Conservation (phyloP, 2,113 vertebrate species). For the Sminthopsis crassicaudata region DNA sequence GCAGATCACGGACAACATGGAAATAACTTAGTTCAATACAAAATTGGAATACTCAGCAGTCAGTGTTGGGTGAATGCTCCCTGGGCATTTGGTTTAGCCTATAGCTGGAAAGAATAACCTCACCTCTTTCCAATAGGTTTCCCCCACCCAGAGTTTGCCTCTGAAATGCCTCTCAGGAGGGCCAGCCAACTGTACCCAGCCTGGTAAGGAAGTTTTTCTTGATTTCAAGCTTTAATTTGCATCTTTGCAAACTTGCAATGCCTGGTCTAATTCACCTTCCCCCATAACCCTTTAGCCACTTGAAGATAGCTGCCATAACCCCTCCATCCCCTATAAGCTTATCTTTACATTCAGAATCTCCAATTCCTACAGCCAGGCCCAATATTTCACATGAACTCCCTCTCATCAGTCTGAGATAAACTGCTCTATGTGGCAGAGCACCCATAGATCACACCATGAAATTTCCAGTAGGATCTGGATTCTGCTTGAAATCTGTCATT, state of each 20-base stretch:
- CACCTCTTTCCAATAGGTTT: neutral
- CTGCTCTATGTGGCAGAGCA: conserved; percentile 24
- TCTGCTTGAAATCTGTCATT: conserved; percentile 61
- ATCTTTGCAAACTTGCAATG: neutral
- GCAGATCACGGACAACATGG: neutral
- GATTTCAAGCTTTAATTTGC: neutral
- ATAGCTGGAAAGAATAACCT: neutral
- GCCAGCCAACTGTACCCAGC: neutral
- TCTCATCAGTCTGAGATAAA: conserved; percentile 44
- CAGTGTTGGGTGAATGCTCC: neutral
- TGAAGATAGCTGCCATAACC: neutral
- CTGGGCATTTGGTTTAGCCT: neutral
- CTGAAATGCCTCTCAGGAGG: neutral
- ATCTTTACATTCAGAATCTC: neutral
- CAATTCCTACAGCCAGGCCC: neutral
- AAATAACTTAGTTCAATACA: neutral
- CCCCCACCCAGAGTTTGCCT: neutral
- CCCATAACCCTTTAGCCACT: neutral
- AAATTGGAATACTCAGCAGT: neutral
- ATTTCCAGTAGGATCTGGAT: conserved; percentile 39
- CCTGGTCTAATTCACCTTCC: neutral
- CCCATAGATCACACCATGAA: conserved; percentile 70
- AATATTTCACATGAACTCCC: neutral
- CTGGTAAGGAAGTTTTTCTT: neutral
- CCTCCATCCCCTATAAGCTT: neutral